Evolutionary conservation across 2,888 invertebrate genomes (phyloP), one percentile per base, ranked within the genome.

Genomic region (Drosophila merina): DNA sequence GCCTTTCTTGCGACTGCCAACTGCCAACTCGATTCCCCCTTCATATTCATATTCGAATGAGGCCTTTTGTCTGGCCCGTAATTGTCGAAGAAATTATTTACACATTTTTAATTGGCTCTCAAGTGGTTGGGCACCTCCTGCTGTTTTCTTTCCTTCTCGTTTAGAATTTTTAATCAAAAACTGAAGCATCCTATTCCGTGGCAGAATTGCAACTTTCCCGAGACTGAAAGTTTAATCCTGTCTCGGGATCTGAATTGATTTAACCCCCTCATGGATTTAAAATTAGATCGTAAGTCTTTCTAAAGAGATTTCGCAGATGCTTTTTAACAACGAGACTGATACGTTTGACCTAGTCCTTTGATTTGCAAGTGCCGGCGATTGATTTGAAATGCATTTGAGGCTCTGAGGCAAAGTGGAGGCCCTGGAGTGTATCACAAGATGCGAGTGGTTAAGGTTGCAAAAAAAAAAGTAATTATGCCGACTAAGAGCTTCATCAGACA

Each of bases 401-500:
- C 40, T 33, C n/a, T 33, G 40, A 6, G 38, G 8, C n/a, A n/a
- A 5, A 36, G 40, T 14, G 30, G 42, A 3, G 14, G 40, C 9
- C 40, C 30, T 31, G 14, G 28, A 45, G 64, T 47, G 54, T 77
- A 76, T 79, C 80, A 30, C 31, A 57, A 67, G 33, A 31, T 50
- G 36, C 57, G 28, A 52, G 47, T 51, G 50, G 40, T 56, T 50
- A 66, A 48, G 44, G 45, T 49, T 42, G 10, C 20, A 20, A 38
- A 66, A 71, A 75, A 82, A 85, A 83, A 86, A 88, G 85, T 86
- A 86, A 87, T 87, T 87, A 87, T 81, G 86, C 75, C 85, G 87
- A 86, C 86, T 87, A 87, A 87, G 86, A 85, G 85, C 86, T 87
- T 87, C 83, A 83, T 83, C 85, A 87, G 86, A 87, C 86, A 86